A percentile compares a stretch with the other conserved stretches of the same genome.
phyloP scores from a whole-genome alignment of 2,797 vertebrate species.

The Platalea minor region DNA sequence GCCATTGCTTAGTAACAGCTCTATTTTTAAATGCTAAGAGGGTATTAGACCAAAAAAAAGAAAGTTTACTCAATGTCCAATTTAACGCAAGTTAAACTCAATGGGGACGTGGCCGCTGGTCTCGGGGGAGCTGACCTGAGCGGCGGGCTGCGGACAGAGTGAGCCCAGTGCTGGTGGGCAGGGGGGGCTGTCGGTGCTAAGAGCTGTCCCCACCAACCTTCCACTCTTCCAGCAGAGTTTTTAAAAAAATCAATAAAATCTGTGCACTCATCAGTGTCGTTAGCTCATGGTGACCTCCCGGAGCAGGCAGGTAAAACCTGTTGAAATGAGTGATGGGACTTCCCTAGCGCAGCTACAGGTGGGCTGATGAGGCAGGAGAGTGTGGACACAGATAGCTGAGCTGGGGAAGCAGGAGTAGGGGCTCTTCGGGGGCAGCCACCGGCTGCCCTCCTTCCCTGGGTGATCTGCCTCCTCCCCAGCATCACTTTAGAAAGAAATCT shows the following conservation, averaged over 20 bases:
- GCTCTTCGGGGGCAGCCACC: fast-evolving
- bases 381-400: fast-evolving
- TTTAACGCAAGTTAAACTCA: fast-evolving
- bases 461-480: not conserved
- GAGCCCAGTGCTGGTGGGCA: not conserved
- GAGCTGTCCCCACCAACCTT: not conserved
- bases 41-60: not conserved
- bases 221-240: fast-evolving
- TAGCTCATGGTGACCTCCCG: fast-evolving
- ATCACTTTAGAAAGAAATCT: not conserved
- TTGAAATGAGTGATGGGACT: fast-evolving
- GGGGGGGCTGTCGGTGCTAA: not conserved
- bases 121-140: not conserved
- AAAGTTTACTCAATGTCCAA: not conserved
- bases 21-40: conserved; percentile 56
- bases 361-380: not conserved
- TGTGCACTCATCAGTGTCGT: fast-evolving
- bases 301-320: not conserved
- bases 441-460: not conserved
- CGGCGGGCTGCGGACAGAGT: fast-evolving
- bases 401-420: not conserved
- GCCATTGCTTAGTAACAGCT: conserved; percentile 59
- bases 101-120: fast-evolving
- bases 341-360: not conserved
- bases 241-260: not conserved